Conservation (phyloP, 2,888 invertebrate genomes). For the Ormyrus rosae region DNA sequence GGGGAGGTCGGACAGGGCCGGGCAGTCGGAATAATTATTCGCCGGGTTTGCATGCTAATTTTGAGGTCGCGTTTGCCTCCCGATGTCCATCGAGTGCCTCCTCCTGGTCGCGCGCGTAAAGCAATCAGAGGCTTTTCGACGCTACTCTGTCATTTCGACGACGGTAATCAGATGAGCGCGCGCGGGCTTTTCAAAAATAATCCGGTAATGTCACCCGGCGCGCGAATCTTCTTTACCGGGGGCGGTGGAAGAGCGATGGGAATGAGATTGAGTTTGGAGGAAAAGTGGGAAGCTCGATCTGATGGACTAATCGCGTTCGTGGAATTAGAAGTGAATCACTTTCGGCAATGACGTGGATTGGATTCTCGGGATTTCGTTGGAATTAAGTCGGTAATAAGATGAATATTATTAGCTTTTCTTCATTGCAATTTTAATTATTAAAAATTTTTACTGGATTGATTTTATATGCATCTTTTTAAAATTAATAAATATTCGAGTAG, state of each 20-base stretch:
- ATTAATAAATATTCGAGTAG: no score
- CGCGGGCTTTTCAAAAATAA: constrained; percentile 35
- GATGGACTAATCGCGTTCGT: neutral
- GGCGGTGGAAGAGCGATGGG: no score
- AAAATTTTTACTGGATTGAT: no score
- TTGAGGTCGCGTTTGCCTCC: constrained; percentile 70
- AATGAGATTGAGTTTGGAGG: no score
- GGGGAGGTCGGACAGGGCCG: neutral
- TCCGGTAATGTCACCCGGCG: neutral
- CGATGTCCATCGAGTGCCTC: constrained; percentile 55
- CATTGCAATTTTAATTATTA: no score
- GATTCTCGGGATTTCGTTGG: no score
- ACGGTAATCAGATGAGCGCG: constrained; percentile 27
- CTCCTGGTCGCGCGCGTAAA: constrained; percentile 51
- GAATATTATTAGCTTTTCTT: no score
- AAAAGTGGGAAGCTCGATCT: no score
- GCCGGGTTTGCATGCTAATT: constrained; percentile 73
- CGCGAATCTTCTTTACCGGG: no score
- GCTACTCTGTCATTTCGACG: constrained; percentile 24
- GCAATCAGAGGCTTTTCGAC: constrained; percentile 60
- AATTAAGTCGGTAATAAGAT: no score
- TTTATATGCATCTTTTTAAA: no score
- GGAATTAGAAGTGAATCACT: neutral
- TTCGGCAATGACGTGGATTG: no score
- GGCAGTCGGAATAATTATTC: constrained; percentile 73